Percentiles rank a stretch among this genome's conserved stretches.
Conservation (phyloP, 1,140 invertebrate genomes). For the Sminthurides bifidus region DNA sequence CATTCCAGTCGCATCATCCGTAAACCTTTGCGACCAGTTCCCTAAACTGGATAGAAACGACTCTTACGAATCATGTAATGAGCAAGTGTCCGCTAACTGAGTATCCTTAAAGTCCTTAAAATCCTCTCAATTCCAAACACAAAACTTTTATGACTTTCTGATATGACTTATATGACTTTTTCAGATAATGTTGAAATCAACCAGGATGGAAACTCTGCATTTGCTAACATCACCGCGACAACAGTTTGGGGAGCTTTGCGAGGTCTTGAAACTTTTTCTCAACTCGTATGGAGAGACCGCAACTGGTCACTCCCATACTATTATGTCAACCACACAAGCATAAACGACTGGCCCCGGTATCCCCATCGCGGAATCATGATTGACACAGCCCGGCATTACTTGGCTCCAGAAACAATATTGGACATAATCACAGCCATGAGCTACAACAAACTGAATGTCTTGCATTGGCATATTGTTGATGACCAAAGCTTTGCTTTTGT, state of each 20-base stretch:
- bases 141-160: background rate
- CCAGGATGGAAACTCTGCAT: background rate
- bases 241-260: constrained; percentile 27
- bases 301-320: background rate
- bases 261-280: constrained; percentile 30
- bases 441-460: constrained; percentile 50
- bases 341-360: constrained; percentile 45
- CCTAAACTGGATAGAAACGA: background rate
- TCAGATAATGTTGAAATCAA: background rate
- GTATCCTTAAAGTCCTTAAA: background rate
- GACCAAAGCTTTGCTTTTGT: constrained; percentile 36
- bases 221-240: constrained; percentile 7
- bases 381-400: constrained; percentile 44
- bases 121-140: background rate
- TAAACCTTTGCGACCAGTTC: background rate
- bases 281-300: constrained; percentile 17
- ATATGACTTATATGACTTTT: background rate
- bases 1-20: background rate
- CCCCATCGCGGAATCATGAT: constrained; percentile 41
- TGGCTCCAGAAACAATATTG: constrained; percentile 37
- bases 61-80: background rate
- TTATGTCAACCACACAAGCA: constrained; percentile 35
- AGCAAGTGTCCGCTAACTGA: background rate
- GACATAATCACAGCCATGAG: constrained; percentile 43
- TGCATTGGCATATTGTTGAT: constrained; percentile 52